Conservation (phyloP, 2,888 invertebrate species). For the Hypercompe scribonia region DNA sequence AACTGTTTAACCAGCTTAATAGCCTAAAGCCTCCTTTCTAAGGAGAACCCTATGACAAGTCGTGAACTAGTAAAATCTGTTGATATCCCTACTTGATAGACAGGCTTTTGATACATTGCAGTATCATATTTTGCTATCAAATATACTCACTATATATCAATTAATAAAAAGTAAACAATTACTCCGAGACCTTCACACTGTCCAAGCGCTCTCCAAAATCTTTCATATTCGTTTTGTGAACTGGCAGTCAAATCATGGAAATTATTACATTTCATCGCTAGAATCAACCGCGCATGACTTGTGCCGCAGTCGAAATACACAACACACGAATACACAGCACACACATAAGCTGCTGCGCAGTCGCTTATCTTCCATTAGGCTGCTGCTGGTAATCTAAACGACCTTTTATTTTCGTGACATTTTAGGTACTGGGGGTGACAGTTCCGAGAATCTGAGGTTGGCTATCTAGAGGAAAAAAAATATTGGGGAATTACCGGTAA, state of each 20-base stretch:
- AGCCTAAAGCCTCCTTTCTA: too few relatives aligned
- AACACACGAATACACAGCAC: neutral
- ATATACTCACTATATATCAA: too few relatives aligned
- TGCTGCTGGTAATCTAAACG: neutral
- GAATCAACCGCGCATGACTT: neutral
- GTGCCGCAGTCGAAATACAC: neutral
- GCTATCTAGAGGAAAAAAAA: neutral
- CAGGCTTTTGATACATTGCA: too few relatives aligned
- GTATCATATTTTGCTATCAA: too few relatives aligned
- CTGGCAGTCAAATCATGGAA: neutral
- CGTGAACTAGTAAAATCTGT: too few relatives aligned
- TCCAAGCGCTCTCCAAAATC: neutral
- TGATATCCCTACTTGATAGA: too few relatives aligned
- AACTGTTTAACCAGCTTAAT: too few relatives aligned
- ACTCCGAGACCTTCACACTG: too few relatives aligned
- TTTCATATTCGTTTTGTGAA: neutral
- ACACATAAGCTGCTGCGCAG: constrained; percentile 10
- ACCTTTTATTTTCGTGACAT: constrained; percentile 9
- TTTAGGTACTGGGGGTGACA: constrained; percentile 9
- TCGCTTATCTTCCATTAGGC: constrained; percentile 14
- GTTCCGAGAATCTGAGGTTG: constrained; percentile 3
- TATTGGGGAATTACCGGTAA: constrained; percentile 7
- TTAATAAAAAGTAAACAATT: too few relatives aligned
- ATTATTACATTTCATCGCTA: neutral
- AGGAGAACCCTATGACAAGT: too few relatives aligned